phyloP scores from a whole-genome alignment of 2,797 vertebrate species.

The Microcaecilia unicolor region DNA sequence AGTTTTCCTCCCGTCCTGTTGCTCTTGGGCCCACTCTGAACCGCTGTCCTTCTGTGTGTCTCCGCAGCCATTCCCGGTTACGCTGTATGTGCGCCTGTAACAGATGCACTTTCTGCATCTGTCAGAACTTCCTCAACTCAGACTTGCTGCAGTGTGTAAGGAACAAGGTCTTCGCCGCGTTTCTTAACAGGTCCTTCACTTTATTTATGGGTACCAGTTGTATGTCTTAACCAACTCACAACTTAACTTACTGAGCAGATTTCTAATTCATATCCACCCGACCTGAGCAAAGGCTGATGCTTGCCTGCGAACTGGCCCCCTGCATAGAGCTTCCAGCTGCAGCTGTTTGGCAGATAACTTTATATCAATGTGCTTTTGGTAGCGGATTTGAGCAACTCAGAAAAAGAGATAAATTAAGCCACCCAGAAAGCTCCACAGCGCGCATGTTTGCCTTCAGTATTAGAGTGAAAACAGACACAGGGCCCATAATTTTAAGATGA shows the following conservation, averaged over 20 bases:
- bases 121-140: slow-evolving; percentile 96
- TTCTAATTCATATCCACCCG: slow-evolving; percentile 43
- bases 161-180: slow-evolving; percentile 88
- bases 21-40: slow-evolving; percentile 55
- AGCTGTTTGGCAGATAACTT: slow-evolving; percentile 12
- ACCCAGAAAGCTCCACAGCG: too few relatives aligned
- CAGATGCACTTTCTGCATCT: slow-evolving; percentile 97
- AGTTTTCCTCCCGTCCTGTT: slow-evolving; percentile 23
- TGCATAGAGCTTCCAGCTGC: not conserved
- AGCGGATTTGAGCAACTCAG: too few relatives aligned
- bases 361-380: slow-evolving; percentile 14
- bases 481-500: too few relatives aligned
- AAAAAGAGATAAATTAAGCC: too few relatives aligned
- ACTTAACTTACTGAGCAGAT: slow-evolving; percentile 24
- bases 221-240: slow-evolving; percentile 52
- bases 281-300: too few relatives aligned
- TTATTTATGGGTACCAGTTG: slow-evolving; percentile 69
- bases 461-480: too few relatives aligned
- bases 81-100: slow-evolving; percentile 96
- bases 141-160: slow-evolving; percentile 95
- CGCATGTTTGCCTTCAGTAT: too few relatives aligned
- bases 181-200: slow-evolving; percentile 93
- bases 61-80: slow-evolving; percentile 90
- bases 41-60: slow-evolving; percentile 80
- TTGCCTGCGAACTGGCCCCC: too few relatives aligned